Evolutionary conservation across 2,113 vertebrate genomes (phyloP).

Genomic region (Toxotes chatareus): DNA sequence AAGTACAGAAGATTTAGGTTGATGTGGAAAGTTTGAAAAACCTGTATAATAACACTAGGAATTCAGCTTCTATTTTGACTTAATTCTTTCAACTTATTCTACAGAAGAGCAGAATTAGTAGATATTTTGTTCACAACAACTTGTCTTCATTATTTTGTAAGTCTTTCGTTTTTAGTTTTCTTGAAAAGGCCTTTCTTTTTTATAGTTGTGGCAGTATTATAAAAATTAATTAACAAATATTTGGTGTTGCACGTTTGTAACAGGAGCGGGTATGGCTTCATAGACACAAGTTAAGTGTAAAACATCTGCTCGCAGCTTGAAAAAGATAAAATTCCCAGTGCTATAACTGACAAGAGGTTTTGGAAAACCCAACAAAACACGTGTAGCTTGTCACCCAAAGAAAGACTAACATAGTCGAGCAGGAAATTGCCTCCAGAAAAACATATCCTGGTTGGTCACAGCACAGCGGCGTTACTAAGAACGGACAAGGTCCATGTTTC

Average conservation of each 20-base stretch:
- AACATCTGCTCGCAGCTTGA: not conserved
- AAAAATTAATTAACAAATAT: not conserved
- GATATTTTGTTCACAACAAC: not conserved
- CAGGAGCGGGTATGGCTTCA: not conserved
- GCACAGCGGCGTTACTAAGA: constrained; percentile 42
- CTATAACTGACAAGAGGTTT: not conserved
- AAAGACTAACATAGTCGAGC: constrained; percentile 16
- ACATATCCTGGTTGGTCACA: constrained; percentile 47
- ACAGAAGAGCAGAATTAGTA: not conserved
- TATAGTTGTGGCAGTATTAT: not conserved
- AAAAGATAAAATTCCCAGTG: not conserved
- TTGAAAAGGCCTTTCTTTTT: not conserved
- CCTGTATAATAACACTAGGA: not conserved
- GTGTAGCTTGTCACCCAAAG: constrained; percentile 15
- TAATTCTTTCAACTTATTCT: not conserved
- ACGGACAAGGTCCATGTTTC: constrained; percentile 51
- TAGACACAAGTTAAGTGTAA: not conserved
- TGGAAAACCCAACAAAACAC: constrained; percentile 1
- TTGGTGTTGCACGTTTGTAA: not conserved
- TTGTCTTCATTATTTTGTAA: not conserved
- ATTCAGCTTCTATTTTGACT: constrained; percentile 26
- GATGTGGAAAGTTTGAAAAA: constrained; percentile 21
- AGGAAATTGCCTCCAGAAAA: constrained; percentile 64
- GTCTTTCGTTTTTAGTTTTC: not conserved
- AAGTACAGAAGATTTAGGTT: not conserved